Percentiles rank a stretch among this genome's conserved stretches.
These are phyloP conservation scores for Orchestia grillus DNA, from an alignment of 1,140 invertebrate species.

Conservation along the genomic window DNA sequence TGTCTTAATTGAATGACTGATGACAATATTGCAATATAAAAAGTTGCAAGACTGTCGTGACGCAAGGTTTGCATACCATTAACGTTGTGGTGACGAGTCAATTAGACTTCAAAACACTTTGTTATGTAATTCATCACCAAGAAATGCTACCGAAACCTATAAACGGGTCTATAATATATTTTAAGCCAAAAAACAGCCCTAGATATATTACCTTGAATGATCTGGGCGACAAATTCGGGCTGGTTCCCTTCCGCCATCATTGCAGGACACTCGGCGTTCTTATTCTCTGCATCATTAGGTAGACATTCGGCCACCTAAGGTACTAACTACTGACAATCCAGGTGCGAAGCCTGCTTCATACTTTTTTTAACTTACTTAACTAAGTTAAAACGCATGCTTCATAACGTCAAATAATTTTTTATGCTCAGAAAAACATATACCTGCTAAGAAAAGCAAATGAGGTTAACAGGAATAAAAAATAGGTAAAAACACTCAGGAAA, in stretches of 20 bases:
- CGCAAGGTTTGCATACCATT: background rate
- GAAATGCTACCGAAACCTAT: background rate
- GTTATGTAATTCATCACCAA: background rate
- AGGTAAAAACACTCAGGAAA: too few species aligned
- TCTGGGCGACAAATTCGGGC: constrained; percentile 13
- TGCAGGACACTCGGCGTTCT: constrained; percentile 45
- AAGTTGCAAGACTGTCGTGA: background rate
- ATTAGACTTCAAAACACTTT: background rate
- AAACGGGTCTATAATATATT: background rate
- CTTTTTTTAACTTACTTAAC: too few species aligned
- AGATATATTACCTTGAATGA: background rate
- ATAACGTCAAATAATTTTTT: too few species aligned
- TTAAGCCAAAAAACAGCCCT: background rate
- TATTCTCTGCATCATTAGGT: background rate
- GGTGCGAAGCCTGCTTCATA: background rate
- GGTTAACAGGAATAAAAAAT: too few species aligned
- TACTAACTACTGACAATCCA: background rate
- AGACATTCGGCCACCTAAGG: background rate
- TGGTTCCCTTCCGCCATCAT: constrained; percentile 45
- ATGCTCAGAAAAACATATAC: too few species aligned
- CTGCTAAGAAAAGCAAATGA: too few species aligned
- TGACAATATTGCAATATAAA: background rate
- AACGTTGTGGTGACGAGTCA: background rate
- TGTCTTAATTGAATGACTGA: too few species aligned
- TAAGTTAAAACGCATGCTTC: too few species aligned